Base-by-base conservation (phyloP, 2,113 vertebrate genomes). In the Corydoras sp. region DNA sequence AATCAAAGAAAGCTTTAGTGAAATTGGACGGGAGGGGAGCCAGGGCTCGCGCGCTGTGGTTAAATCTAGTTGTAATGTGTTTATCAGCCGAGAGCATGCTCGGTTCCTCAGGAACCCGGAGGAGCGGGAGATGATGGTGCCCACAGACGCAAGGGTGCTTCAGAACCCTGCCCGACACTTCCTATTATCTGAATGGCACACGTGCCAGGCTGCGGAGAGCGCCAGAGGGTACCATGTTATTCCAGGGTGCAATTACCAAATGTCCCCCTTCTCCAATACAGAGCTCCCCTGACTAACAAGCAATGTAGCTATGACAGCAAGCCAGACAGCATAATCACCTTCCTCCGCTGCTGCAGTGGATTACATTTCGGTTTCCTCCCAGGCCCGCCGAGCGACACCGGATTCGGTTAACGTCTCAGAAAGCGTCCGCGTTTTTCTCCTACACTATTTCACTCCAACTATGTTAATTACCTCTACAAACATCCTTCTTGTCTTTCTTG, bases 21-120 rank as follows among this genome's bases (percentile, higher is more conserved):
- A 49, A 71, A 79, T 59, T 79, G 35, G 80, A 83, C 85, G 76
- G 75, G 66, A 77, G 80, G 69, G 65, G 71, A 73, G 74, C 74
- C 18, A 48, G 78, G 74, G 69, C 69, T 56, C 78, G 49, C 72
- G 65, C 77, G 67, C 58, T 32, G 68, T 68, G 61, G 68, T 65
- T 79, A 74, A 79, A 69, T 74, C 72, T 64, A 69, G 68, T 71
- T 77, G 62, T 82, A 75, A 77, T 82, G 75, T 81, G 76, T 85
- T 78, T 80, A 83, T 84, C 82, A 67, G 69, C 70, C 43, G 62
- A 61, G 76, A 75, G 74, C 79, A 85, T 80, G 84, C 78, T 58
- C 8, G 50, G 18, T 49, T 59, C 31, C 56, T 58, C 49, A 32
- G 62, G 56, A 53, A n/a, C 58, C 62, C 24, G 32, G 35, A 56